phyloP scores from a whole-genome alignment of 2,113 vertebrate genomes.

The Hymenochirus boettgeri region DNA sequence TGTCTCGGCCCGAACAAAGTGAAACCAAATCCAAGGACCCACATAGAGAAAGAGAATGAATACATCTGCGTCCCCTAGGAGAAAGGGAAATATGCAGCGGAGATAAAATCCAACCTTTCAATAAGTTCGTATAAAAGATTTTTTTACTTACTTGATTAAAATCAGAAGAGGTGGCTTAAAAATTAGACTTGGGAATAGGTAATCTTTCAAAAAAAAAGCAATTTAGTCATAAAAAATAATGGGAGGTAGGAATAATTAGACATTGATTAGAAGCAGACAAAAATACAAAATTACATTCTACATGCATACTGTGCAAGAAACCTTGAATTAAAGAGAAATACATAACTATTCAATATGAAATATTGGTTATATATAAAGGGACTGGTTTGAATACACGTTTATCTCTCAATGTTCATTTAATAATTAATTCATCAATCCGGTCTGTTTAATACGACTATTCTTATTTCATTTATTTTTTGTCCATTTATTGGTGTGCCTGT shows the following conservation, averaged over 20 bases:
- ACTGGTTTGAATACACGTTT: background rate
- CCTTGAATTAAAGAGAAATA: background rate
- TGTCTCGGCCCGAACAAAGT: conserved; percentile 9
- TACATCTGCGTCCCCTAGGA: conserved; percentile 22
- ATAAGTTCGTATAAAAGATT: conserved; percentile 13
- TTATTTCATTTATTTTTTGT: too few relatives aligned
- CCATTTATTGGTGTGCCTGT: too few relatives aligned
- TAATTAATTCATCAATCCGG: too few relatives aligned
- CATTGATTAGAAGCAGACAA: conserved; percentile 25
- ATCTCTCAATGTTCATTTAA: too few relatives aligned
- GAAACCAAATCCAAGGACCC: conserved; percentile 21
- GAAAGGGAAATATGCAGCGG: conserved; percentile 7
- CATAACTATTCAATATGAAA: background rate
- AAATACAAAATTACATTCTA: background rate
- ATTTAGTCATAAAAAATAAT: conserved; percentile 31
- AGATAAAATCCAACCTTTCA: conserved; percentile 31
- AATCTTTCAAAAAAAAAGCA: background rate
- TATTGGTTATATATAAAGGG: background rate
- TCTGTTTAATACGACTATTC: too few relatives aligned
- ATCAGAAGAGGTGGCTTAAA: conserved; percentile 14
- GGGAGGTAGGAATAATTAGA: conserved; percentile 20
- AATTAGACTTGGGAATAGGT: background rate
- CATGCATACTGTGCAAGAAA: background rate
- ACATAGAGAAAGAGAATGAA: conserved; percentile 20
- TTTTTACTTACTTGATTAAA: conserved; percentile 2